Evolutionary conservation across 2,888 invertebrate genomes (phyloP).

Genomic region (Steromphala cineraria): DNA sequence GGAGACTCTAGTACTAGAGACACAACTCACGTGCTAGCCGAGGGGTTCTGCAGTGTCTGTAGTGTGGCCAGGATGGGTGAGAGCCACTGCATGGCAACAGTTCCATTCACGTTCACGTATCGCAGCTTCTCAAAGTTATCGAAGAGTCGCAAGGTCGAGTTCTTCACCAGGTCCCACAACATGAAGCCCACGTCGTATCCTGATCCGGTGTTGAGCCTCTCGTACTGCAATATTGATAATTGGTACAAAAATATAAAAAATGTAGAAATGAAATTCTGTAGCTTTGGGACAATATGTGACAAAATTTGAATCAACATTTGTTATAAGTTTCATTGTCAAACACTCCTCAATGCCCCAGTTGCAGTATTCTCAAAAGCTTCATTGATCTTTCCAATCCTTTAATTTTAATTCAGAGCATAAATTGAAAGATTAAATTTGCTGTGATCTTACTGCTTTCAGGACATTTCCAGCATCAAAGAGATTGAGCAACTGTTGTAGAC

Average conservation of each 20-base stretch:
- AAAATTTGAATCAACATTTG: too few species aligned
- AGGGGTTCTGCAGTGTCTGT: constrained; percentile 13
- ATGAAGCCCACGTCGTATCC: background rate
- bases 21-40: constrained; percentile 16
- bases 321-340: too few species aligned
- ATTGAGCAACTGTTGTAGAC: constrained; percentile 34
- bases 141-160: constrained; percentile 9
- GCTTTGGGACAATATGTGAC: background rate
- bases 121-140: constrained; percentile 16
- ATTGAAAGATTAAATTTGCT: too few species aligned
- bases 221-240: constrained; percentile 26
- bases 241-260: too few species aligned
- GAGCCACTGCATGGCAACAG: constrained; percentile 27
- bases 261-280: background rate
- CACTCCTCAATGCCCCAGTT: too few species aligned
- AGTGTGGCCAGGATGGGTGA: constrained; percentile 30
- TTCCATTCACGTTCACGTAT: constrained; percentile 3
- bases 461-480: constrained; percentile 40
- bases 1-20: background rate
- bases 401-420: too few species aligned
- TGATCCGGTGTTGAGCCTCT: constrained; percentile 24
- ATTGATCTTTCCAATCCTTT: too few species aligned
- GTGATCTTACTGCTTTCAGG: constrained; percentile 34
- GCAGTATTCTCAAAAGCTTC: too few species aligned
- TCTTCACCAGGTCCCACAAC: constrained; percentile 19